A percentile compares a stretch with the other conserved stretches of the same genome.
Conservation (phyloP, 1,140 invertebrate genomes). For the Augochlora pura region DNA sequence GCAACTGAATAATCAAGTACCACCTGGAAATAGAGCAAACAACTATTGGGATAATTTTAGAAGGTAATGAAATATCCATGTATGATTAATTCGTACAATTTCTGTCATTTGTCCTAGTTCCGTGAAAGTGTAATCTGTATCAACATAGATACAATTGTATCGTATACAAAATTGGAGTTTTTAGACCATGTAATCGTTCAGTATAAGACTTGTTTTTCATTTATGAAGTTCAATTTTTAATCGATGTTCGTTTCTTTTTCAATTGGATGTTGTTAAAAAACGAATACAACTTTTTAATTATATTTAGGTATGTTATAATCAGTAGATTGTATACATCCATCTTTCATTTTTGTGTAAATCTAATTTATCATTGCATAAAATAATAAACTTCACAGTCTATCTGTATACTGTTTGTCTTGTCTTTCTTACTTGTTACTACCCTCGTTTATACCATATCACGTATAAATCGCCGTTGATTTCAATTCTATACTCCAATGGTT, state of each 20-base stretch:
- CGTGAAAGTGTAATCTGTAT: conserved; percentile 10
- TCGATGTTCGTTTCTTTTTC: conserved; percentile 14
- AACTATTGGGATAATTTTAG: conserved; percentile 96
- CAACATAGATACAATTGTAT: conserved; percentile 6
- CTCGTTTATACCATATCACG: conserved; percentile 55
- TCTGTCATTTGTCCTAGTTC: conserved; percentile 4
- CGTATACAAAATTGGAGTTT: conserved; percentile 10
- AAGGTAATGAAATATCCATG: conserved; percentile 83
- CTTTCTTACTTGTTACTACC: conserved; percentile 58
- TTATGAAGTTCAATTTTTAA: conserved; percentile 26
- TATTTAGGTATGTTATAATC: conserved; percentile 45
- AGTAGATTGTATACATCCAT: conserved; percentile 26
- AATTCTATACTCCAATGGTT: conserved; percentile 53
- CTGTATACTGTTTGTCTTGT: conserved; percentile 53
- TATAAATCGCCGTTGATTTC: conserved; percentile 39
- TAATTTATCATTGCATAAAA: conserved; percentile 57
- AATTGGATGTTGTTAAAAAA: conserved; percentile 8
- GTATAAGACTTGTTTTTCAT: conserved; percentile 26
- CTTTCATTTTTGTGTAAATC: conserved; percentile 59
- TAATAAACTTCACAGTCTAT: conserved; percentile 63
- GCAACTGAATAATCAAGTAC: conserved; percentile 91
- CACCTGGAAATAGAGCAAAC: conserved; percentile 91
- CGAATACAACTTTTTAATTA: conserved; percentile 8
- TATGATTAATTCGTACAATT: conserved; percentile 8
- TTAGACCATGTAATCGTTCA: conserved; percentile 27